A percentile compares a stretch with the other conserved stretches of the same genome.
Conservation (phyloP, 2,797 vertebrate species). For the Pipistrellus kuhlii region DNA sequence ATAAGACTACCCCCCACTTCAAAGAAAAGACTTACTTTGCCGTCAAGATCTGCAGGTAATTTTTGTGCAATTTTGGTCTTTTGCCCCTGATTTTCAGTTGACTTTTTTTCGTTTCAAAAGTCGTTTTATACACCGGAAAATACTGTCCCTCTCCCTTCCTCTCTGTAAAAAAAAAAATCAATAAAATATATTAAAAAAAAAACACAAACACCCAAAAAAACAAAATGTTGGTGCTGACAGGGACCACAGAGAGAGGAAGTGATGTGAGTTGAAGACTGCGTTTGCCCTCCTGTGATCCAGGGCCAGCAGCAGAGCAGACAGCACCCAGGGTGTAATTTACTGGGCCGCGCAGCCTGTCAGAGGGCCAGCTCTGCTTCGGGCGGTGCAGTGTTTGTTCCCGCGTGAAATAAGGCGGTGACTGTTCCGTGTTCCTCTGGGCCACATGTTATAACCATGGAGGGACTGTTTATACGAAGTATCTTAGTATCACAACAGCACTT, state of each 20-base stretch:
- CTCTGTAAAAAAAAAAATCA: no score
- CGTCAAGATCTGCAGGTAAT: no score
- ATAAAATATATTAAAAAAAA: no score
- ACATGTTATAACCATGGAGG: not conserved
- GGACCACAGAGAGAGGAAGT: not conserved
- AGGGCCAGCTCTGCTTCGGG: not conserved
- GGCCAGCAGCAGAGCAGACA: not conserved
- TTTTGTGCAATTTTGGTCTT: no score
- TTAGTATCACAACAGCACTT: not conserved
- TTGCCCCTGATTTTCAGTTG: no score
- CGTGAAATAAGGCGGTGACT: no score
- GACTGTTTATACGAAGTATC: not conserved
- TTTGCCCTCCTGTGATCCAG: not conserved
- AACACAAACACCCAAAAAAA: no score
- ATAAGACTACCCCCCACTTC: no score
- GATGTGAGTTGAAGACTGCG: not conserved
- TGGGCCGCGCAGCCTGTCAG: not conserved
- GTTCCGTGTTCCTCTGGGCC: not conserved
- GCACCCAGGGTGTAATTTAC: not conserved
- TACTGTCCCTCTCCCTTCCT: no score
- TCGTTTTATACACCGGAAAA: no score
- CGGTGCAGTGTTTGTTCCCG: not conserved
- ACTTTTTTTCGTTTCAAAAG: no score
- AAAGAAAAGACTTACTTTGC: no score
- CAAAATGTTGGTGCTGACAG: not conserved